Evolutionary conservation across 2,888 invertebrate genomes (phyloP).

Genomic region (Drosophila robusta): DNA sequence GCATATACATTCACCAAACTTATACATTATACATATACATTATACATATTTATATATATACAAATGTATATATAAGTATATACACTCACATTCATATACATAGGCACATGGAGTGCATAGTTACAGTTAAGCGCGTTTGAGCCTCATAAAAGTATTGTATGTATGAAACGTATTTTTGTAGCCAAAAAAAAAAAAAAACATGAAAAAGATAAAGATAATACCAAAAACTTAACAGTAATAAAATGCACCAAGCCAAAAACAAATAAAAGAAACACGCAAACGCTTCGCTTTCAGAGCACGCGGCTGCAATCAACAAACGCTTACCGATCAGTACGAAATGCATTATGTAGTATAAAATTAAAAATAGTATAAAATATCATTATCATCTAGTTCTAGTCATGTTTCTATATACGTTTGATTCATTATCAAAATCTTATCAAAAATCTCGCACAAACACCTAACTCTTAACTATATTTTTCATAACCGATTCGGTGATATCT

Average conservation of each 20-base stretch:
- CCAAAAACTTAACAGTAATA: slow-evolving; percentile 13
- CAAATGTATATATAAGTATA: slow-evolving; percentile 29
- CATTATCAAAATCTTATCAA: slow-evolving; percentile 24
- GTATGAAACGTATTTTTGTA: slow-evolving; percentile 69
- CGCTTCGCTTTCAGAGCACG: slow-evolving; percentile 69
- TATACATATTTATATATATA: slow-evolving; percentile 31
- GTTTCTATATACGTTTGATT: slow-evolving; percentile 31
- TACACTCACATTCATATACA: slow-evolving; percentile 28
- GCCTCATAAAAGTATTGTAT: slow-evolving; percentile 47
- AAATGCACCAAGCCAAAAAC: slow-evolving; percentile 72
- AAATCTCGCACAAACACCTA: slow-evolving; percentile 41
- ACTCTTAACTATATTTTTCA: slow-evolving; percentile 10
- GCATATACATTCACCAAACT: slow-evolving; percentile 24
- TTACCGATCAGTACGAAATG: slow-evolving; percentile 76
- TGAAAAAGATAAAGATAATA: slow-evolving; percentile 1
- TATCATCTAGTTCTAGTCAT: slow-evolving; percentile 48
- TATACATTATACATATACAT: slow-evolving; percentile 30
- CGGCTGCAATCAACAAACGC: slow-evolving; percentile 69
- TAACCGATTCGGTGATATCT: slow-evolving; percentile 29
- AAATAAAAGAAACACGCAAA: slow-evolving; percentile 36
- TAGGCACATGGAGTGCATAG: slow-evolving; percentile 39
- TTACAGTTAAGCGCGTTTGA: slow-evolving; percentile 53
- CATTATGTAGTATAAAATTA: slow-evolving; percentile 34
- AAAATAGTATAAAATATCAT: slow-evolving; percentile 18
- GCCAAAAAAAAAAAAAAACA: slow-evolving; percentile 38